phyloP scores from a whole-genome alignment of 2,113 vertebrate genomes.

The Calonectris borealis region DNA sequence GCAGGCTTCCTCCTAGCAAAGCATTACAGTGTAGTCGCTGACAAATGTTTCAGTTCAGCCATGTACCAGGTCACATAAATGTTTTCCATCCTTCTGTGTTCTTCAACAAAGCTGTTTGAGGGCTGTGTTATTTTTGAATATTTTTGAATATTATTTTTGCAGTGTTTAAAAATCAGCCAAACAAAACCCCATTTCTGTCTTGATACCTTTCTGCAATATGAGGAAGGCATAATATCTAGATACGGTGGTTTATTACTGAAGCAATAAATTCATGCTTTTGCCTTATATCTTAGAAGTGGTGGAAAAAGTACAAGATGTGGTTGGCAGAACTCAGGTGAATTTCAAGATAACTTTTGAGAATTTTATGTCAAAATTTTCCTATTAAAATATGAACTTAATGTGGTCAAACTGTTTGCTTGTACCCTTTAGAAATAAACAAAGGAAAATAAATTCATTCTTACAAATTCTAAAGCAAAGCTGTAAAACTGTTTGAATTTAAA shows the following conservation, averaged over 20 bases:
- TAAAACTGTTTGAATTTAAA: background rate
- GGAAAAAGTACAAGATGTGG: background rate
- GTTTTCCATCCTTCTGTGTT: background rate
- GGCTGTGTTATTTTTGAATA: background rate
- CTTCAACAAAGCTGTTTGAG: background rate
- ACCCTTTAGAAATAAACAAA: background rate
- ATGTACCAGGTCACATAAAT: background rate
- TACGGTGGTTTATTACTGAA: background rate
- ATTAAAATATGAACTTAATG: background rate
- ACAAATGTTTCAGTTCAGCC: background rate
- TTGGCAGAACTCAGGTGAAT: background rate
- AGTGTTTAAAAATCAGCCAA: background rate
- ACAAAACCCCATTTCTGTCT: background rate
- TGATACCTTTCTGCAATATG: background rate
- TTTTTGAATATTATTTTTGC: background rate
- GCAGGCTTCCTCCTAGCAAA: background rate
- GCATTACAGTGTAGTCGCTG: accelerated
- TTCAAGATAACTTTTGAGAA: background rate
- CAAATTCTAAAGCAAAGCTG: background rate
- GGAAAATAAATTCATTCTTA: background rate
- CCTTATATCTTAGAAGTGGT: background rate
- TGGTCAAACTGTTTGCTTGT: background rate
- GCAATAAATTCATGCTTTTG: background rate
- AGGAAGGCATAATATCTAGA: background rate
- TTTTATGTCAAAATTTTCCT: background rate